Evolutionary conservation across 2,888 invertebrate species (phyloP).

Genomic region (Cosmia pyralina): DNA sequence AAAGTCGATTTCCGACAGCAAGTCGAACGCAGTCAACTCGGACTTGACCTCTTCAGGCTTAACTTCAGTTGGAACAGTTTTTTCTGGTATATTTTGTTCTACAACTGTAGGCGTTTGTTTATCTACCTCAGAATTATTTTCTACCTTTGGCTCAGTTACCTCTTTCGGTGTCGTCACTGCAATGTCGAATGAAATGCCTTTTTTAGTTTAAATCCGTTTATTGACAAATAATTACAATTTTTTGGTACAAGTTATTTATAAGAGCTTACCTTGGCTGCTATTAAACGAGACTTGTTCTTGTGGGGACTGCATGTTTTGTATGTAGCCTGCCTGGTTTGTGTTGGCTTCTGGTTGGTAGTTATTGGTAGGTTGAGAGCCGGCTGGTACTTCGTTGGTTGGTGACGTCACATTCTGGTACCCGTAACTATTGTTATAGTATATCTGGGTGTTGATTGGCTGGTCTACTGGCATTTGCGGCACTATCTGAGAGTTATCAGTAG

Average conservation of each 20-base stretch:
- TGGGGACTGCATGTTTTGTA: constrained; percentile 80
- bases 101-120: constrained; percentile 30
- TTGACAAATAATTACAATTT: constrained; percentile 68
- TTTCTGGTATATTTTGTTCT: constrained; percentile 56
- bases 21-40: constrained; percentile 91
- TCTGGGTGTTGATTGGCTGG: constrained; percentile 72
- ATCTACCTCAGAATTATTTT: constrained; percentile 60
- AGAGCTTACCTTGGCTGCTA: constrained; percentile 84
- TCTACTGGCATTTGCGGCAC: constrained; percentile 60
- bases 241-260: constrained; percentile 59
- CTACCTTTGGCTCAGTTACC: constrained; percentile 69
- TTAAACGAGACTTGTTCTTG: constrained; percentile 78
- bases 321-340: constrained; percentile 27
- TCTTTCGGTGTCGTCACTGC: constrained; percentile 83
- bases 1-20: constrained; percentile 94
- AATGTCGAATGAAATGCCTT: constrained; percentile 81
- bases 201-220: constrained; percentile 73
- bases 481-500: constrained; percentile 79
- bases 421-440: constrained; percentile 87
- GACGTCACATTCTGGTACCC: constrained; percentile 82
- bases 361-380: constrained; percentile 71
- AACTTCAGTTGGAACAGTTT: constrained; percentile 59
- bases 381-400: constrained; percentile 70
- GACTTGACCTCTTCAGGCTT: constrained; percentile 68
- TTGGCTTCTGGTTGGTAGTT: constrained; percentile 75